Evolutionary conservation across 2,113 vertebrate genomes (phyloP), one percentile per base, ranked within the genome.

Genomic region (Plestiodon gilberti): DNA sequence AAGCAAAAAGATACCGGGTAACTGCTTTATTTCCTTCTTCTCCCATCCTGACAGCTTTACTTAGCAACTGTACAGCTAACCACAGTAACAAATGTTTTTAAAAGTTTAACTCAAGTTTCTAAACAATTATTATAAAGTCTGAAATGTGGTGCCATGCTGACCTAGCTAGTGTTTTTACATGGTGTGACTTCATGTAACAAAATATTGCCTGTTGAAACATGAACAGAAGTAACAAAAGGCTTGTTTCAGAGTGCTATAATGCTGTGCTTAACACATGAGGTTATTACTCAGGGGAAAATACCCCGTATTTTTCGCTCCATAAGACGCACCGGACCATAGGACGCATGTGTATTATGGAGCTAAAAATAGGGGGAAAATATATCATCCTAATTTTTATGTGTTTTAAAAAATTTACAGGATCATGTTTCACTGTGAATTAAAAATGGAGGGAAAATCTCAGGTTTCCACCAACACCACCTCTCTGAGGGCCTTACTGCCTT

Each of bases 111-210:
- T 25, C 10, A 75, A 84, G 43, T 77, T 84, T 91, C 78, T 91
- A 93, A 92, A 87, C 91, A 93, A 86, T 92, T 14, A 65, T 75
- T 30, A 90, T 88, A 85, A 92, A 82, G 35, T 57, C 22, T 61
- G 91, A 81, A 77, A 92, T 90, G 65, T 84, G 6, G 62, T 71
- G 81, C 87, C 82, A 93, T 92, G 65, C 75, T 76, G 48, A 88
- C 10, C 52, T 87, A 92, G 65, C 52, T 67, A 89, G 57, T 59
- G 81, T 86, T 2, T n/a, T 87, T 59, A 87, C 25, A 11, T 77
- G 62, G 38, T 67, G n/a, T 69, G 86, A 80, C 75, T 70, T 83
- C 87, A 83, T n/a, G 52, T 57, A 91, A 52, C 1, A 40, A 75
- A 85, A 35, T 35, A 80, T 78, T 87, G 87, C 89, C 82, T 86